A percentile compares a stretch with the other conserved stretches of the same genome.
phyloP scores from a whole-genome alignment of 2,888 invertebrate genomes.

The Girardia tigrina region DNA sequence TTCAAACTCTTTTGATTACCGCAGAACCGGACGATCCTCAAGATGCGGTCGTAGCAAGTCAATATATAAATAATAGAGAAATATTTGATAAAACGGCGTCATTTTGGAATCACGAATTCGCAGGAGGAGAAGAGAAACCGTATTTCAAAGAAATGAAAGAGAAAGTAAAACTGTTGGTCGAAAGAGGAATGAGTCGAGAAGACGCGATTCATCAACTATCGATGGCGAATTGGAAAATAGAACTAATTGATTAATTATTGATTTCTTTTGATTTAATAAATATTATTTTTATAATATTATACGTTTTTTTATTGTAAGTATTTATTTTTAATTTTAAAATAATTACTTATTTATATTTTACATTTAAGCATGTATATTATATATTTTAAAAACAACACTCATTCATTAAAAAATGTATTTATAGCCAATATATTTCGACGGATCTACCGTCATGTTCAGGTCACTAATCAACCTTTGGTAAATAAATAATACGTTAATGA shows the following conservation, averaged over 20 bases:
- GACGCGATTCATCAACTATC: constrained; percentile 3
- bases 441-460: no score
- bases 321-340: no score
- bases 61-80: background rate
- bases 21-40: constrained; percentile 19
- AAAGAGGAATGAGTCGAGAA: background rate
- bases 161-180: background rate
- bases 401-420: no score
- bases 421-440: no score
- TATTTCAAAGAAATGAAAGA: background rate
- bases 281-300: no score
- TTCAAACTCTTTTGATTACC: background rate
- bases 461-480: no score
- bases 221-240: background rate
- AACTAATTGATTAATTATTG: background rate
- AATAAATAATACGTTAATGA: no score
- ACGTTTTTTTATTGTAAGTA: no score
- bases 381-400: no score
- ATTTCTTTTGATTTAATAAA: no score
- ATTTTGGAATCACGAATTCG: background rate
- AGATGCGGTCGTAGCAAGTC: background rate
- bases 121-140: background rate
- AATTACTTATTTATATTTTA: no score
- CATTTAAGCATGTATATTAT: no score
- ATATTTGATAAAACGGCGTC: background rate